Conservation (phyloP, 2,888 invertebrate genomes). For the Xanthorhoe designata region DNA sequence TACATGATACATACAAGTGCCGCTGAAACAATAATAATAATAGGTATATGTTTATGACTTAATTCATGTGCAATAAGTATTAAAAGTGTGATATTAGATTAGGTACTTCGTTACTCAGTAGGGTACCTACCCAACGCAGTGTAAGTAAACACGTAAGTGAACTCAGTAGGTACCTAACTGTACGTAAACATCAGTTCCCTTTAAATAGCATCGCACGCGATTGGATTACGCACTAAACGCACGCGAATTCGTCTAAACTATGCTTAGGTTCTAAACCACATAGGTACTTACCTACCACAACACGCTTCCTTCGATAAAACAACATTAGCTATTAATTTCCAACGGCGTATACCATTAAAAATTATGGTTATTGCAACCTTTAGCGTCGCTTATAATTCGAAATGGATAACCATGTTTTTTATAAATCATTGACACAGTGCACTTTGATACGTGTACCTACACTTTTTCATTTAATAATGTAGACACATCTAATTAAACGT, state of each 20-base stretch:
- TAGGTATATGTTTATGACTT: too few relatives aligned
- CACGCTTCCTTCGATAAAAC: not conserved
- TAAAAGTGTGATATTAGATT: constrained; percentile 7
- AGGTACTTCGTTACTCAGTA: constrained; percentile 9
- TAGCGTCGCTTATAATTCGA: not conserved
- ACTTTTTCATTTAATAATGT: not conserved
- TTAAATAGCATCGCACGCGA: constrained; percentile 49
- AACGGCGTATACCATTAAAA: not conserved
- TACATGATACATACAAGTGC: too few relatives aligned
- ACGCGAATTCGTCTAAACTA: constrained; percentile 29
- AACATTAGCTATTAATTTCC: not conserved
- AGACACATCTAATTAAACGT: not conserved
- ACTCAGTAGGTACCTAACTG: constrained; percentile 19
- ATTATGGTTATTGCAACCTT: not conserved
- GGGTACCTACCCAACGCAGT: constrained; percentile 6
- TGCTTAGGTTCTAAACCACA: constrained; percentile 13
- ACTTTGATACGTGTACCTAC: not conserved
- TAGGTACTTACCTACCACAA: not conserved
- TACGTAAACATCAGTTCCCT: constrained; percentile 47
- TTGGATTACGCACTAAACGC: constrained; percentile 35
- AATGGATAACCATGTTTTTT: not conserved
- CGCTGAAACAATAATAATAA: too few relatives aligned
- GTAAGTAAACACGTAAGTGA: constrained; percentile 24
- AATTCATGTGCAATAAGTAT: not conserved
- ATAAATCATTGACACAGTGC: not conserved